Percentiles rank a stretch among this genome's conserved stretches.
phyloP scores from a whole-genome alignment of 2,797 vertebrate species.

The Chrysocyon brachyurus region DNA sequence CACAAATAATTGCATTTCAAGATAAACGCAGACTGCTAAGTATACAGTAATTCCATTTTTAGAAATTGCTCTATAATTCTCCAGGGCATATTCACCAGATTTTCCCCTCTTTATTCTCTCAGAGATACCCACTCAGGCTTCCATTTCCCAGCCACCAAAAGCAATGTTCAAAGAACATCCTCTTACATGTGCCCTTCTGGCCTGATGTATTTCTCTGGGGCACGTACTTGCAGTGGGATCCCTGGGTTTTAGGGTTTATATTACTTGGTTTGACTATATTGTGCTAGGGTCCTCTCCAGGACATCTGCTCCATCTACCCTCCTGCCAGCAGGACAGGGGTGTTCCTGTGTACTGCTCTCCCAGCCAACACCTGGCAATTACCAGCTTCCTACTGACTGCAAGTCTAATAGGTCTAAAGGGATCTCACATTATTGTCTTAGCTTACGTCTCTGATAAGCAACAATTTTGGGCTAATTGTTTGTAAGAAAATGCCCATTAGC shows the following conservation, averaged over 20 bases:
- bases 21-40: neutral
- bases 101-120: neutral
- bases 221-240: neutral
- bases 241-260: neutral
- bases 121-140: neutral
- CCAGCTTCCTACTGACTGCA: neutral
- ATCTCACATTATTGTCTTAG: conserved; percentile 24
- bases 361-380: neutral
- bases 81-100: neutral
- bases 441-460: neutral
- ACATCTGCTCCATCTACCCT: neutral
- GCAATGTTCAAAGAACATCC: neutral
- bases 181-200: neutral
- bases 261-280: neutral
- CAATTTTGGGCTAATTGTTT: conserved; percentile 27
- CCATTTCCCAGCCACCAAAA: neutral
- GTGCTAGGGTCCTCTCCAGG: neutral
- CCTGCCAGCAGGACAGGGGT: neutral
- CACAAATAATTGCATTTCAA: conserved; percentile 20
- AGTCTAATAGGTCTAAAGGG: neutral
- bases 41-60: conserved; percentile 21
- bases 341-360: neutral
- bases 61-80: neutral
- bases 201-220: neutral
- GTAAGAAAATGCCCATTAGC: neutral